These are phyloP conservation scores for Hemichromis elongatus DNA, from an alignment of 2,113 vertebrate species.

Conservation along the genomic window DNA sequence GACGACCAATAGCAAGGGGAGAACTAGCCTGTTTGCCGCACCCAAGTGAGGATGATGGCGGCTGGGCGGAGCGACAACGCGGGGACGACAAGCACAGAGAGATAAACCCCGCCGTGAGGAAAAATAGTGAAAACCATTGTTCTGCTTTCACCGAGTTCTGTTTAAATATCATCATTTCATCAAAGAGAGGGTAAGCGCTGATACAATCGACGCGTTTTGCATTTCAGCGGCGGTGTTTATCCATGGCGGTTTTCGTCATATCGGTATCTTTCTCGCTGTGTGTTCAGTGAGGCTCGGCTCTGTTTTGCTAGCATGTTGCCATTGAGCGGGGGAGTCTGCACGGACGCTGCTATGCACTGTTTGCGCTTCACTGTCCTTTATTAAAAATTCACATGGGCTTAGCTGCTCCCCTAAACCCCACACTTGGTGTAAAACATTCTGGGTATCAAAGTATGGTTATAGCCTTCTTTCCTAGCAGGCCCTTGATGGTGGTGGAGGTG, in stretches of 20 bases:
- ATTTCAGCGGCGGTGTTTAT: neutral
- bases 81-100: conserved; percentile 8
- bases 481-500: neutral
- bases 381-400: neutral
- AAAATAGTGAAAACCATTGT: conserved; percentile 17
- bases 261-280: neutral
- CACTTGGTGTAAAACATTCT: too few species aligned
- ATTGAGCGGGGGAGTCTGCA: neutral
- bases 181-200: conserved; percentile 52
- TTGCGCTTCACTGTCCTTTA: neutral
- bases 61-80: conserved; percentile 43
- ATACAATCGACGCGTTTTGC: neutral
- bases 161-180: conserved; percentile 3
- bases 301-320: conserved; percentile 23
- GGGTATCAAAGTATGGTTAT: neutral
- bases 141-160: neutral
- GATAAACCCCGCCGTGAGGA: conserved; percentile 45
- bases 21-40: conserved; percentile 44
- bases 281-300: neutral
- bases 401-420: neutral
- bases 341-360: neutral
- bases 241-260: neutral
- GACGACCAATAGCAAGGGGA: conserved; percentile 4
- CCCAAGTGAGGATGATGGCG: conserved; percentile 46
- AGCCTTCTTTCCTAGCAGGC: conserved; percentile 17